Conservation (phyloP, 2,113 vertebrate genomes). For the Eubucco bourcierii region DNA sequence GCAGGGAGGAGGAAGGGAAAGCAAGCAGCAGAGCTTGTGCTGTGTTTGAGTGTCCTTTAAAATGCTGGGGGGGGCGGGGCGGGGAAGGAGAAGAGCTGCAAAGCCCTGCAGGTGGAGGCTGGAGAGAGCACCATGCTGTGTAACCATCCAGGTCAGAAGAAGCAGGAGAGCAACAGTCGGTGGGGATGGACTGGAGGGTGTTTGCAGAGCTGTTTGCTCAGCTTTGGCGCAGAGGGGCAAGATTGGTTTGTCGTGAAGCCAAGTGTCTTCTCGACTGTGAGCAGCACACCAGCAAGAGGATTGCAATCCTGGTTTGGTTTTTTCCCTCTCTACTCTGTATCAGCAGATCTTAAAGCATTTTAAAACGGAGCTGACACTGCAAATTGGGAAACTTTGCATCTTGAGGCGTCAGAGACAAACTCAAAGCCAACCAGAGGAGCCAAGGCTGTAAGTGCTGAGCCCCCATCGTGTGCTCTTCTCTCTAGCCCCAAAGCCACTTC, state of each 20-base stretch:
- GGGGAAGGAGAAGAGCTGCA: neutral
- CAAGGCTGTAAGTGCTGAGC: neutral
- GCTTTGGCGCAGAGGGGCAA: neutral
- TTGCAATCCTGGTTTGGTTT: neutral
- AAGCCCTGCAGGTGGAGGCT: neutral
- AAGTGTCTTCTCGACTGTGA: rapidly evolving
- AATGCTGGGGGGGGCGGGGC: too few relatives aligned
- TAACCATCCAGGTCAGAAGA: neutral
- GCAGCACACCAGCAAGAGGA: neutral
- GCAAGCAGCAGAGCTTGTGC: neutral
- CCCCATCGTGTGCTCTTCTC: neutral
- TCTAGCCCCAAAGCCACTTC: neutral
- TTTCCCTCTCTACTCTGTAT: neutral
- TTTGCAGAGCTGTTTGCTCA: neutral
- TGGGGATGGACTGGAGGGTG: neutral
- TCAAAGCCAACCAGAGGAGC: neutral
- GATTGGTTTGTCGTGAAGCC: too few relatives aligned
- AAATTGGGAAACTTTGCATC: neutral
- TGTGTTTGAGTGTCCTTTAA: neutral
- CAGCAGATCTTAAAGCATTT: neutral
- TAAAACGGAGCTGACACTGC: neutral
- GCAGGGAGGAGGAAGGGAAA: neutral
- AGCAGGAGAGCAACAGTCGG: neutral
- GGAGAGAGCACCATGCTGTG: neutral
- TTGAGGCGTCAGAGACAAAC: neutral